Percentiles rank a stretch among this genome's conserved stretches.
phyloP scores from a whole-genome alignment of 2,888 invertebrate species.

The Germaria angustata region DNA sequence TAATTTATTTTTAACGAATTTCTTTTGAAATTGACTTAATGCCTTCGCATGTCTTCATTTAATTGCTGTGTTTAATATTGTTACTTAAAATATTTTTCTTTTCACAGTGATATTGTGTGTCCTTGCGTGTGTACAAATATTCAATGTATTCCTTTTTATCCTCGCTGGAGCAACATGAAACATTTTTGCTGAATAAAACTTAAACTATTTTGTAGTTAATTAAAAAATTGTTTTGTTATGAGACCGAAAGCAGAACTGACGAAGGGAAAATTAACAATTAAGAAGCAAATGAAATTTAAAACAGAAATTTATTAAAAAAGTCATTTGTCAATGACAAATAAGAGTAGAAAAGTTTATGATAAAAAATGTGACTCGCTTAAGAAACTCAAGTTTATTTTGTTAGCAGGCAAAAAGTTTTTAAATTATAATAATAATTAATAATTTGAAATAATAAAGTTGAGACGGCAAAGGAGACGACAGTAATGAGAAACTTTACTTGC shows the following conservation, averaged over 20 bases:
- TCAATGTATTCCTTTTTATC: background rate
- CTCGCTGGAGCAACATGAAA: slow-evolving; percentile 5
- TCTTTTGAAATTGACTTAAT: background rate
- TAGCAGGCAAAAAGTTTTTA: slow-evolving; percentile 20
- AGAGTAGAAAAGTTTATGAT: background rate
- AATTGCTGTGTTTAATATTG: background rate
- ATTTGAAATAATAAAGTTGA: slow-evolving; percentile 18
- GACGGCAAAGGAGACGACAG: background rate
- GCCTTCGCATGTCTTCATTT: background rate
- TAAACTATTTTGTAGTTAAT: slow-evolving; percentile 65
- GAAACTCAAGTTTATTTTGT: slow-evolving; percentile 26
- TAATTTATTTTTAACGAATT: too few relatives aligned
- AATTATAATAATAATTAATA: slow-evolving; percentile 44
- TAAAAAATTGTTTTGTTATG: slow-evolving; percentile 63
- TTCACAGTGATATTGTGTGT: too few relatives aligned
- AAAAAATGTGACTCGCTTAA: slow-evolving; percentile 3
- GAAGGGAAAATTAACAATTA: background rate
- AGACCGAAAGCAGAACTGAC: slow-evolving; percentile 23
- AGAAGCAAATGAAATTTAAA: slow-evolving; percentile 13
- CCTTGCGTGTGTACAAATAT: too few relatives aligned
- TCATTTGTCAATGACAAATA: slow-evolving; percentile 61
- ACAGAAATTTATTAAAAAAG: slow-evolving; percentile 59
- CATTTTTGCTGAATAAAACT: slow-evolving; percentile 47
- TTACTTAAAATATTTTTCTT: background rate
- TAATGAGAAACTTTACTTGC: background rate